These are phyloP conservation scores for Stenodema calcarata DNA, from an alignment of 2,888 invertebrate genomes.

Conservation along the genomic window DNA sequence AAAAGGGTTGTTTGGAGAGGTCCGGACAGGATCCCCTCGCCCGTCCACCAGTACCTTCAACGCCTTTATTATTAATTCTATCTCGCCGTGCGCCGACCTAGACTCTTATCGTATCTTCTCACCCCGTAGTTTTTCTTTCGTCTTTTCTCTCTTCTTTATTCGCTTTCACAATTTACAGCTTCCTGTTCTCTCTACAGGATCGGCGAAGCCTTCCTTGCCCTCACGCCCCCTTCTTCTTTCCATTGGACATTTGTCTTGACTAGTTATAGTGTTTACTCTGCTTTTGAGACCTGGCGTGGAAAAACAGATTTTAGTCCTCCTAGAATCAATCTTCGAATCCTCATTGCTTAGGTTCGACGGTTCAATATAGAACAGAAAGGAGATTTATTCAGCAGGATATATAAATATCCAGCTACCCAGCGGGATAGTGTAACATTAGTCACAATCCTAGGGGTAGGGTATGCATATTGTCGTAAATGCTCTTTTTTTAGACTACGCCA, in stretches of 20 bases:
- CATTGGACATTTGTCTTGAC: slow-evolving; percentile 33
- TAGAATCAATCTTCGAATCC: no score
- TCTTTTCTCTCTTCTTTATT: slow-evolving; percentile 6
- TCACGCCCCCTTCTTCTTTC: background rate
- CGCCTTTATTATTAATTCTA: slow-evolving; percentile 42
- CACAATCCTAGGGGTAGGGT: no score
- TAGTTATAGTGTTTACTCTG: slow-evolving; percentile 33
- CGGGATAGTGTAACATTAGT: no score
- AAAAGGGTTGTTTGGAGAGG: slow-evolving; percentile 42
- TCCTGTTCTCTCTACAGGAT: background rate
- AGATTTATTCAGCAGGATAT: no score
- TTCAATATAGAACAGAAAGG: no score
- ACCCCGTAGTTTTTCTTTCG: slow-evolving; percentile 5
- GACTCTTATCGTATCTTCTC: slow-evolving; percentile 23
- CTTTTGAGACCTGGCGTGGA: background rate
- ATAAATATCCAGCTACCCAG: no score
- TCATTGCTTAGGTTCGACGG: no score
- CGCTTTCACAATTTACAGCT: slow-evolving; percentile 41
- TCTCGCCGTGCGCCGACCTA: slow-evolving; percentile 32
- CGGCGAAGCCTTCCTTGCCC: no score
- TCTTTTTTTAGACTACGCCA: no score
- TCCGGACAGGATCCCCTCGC: background rate
- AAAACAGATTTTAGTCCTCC: background rate
- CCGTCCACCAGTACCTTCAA: background rate
- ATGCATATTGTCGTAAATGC: no score